Evolutionary conservation across 2,113 vertebrate species (phyloP).

Genomic region (Galemys pyrenaicus): DNA sequence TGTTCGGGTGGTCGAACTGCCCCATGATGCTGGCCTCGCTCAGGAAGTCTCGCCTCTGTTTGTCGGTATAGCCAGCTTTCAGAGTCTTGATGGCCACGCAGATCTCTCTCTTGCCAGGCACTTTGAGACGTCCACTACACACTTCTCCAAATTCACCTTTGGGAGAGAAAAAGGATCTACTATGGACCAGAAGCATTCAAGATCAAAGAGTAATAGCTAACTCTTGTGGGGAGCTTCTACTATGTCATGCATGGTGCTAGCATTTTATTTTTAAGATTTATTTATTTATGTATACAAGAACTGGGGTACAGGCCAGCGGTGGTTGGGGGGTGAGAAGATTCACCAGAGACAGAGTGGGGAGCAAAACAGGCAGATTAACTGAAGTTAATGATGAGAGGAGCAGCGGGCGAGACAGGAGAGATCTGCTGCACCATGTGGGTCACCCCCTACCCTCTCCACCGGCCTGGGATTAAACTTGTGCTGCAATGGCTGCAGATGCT

Average conservation of each 20-base stretch:
- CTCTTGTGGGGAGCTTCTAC: not conserved
- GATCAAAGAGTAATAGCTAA: not conserved
- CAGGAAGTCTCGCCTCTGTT: conserved; percentile 97
- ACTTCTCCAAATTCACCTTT: conserved; percentile 97
- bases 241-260: not conserved
- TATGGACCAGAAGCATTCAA: not conserved
- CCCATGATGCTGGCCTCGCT: conserved; percentile 99
- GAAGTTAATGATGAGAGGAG: too few species aligned
- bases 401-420: too few species aligned
- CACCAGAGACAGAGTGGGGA: too few species aligned
- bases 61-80: conserved; percentile 98
- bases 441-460: too few species aligned
- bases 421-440: too few species aligned
- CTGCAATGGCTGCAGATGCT: too few species aligned
- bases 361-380: too few species aligned
- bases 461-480: too few species aligned
- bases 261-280: too few species aligned
- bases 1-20: conserved; percentile 98
- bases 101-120: conserved; percentile 97
- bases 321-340: too few species aligned
- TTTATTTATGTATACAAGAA: too few species aligned
- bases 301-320: too few species aligned
- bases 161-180: conserved; percentile 50
- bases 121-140: conserved; percentile 97
- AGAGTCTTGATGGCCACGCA: conserved; percentile 99